Base-by-base conservation (phyloP, 2,797 vertebrate species). In the Pachyuromys duprasi region DNA sequence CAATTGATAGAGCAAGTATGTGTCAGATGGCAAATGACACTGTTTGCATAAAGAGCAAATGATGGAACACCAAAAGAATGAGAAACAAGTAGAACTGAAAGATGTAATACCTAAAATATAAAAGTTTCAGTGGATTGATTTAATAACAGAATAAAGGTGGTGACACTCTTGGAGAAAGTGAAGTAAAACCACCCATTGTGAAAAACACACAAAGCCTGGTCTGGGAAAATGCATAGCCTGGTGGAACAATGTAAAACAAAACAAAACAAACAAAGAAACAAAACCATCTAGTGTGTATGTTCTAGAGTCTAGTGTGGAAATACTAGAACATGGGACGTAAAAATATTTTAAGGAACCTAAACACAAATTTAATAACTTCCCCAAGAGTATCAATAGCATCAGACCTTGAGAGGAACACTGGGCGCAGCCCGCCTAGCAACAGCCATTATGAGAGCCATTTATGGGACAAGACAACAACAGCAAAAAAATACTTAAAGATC, bases 401-500 rank as follows among this genome's bases (percentile, higher is more conserved):
- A 36, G 65, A 28, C 5, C 3, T 60, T 31, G 24, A 33, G n/a
- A 86, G 39, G 13, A 33, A 8, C 14, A 69, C 3, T 36, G 11
- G n/a, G 17, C 55, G 9, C 17, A 75, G 17, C 12, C 5, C 11
- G 33, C 57, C 12, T 75, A 20, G 20, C 8, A 28, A 57, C 4
- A 90, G 8, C 33, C 60, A 65, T 49, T 31, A 36, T 22, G 20
- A 31, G 17, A 39, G 22, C 12, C 8, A 79, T 5, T 5, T 60
- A 53, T 75, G 65, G 76, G 6, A 14, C 14, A 87, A 76, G 36
- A 88, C 39, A 88, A 60, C 55, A 67, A 70, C 79, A 45, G 91
- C 86, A 95, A 62, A 49, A 49, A 95, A 95, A 86, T 8, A 80
- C 3, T 70, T n/a, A 78, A 45, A 86, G 13, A 78, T 79, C 53